phyloP scores from a whole-genome alignment of 2,797 vertebrate genomes.

The Hipposideros larvatus region DNA sequence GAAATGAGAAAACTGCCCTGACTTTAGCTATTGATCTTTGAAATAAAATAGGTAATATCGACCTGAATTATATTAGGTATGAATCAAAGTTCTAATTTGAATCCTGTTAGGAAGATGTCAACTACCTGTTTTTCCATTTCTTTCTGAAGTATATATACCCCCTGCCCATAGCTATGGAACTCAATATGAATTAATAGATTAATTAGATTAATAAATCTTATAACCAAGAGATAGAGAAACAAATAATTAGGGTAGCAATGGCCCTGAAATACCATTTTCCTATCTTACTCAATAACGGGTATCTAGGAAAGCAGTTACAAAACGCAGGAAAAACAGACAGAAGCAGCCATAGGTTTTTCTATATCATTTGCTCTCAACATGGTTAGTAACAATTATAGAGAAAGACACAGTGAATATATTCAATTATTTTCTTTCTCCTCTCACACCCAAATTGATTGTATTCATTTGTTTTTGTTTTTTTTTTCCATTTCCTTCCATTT shows the following conservation, averaged over 20 bases:
- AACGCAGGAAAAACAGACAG: background rate
- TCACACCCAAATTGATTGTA: background rate
- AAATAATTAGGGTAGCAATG: background rate
- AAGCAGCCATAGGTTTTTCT: background rate
- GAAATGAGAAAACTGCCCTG: background rate
- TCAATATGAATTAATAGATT: background rate
- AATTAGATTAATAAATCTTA: background rate
- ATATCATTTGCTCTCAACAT: background rate
- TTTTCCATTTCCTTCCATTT: conserved; percentile 3
- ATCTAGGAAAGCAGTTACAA: background rate
- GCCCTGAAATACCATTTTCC: background rate
- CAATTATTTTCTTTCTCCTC: background rate
- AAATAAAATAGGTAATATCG: background rate
- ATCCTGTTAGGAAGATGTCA: background rate
- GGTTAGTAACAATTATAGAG: background rate
- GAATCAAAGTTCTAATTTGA: background rate
- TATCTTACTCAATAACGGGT: background rate
- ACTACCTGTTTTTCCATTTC: background rate
- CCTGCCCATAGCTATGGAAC: background rate
- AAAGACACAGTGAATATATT: background rate
- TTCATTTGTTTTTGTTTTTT: background rate
- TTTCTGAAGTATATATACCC: background rate
- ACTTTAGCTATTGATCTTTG: background rate
- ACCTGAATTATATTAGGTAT: background rate
- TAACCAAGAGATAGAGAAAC: background rate